A percentile compares a stretch with the other conserved stretches of the same genome.
phyloP scores from a whole-genome alignment of 1,140 invertebrate species.

The Cydia amplana region DNA sequence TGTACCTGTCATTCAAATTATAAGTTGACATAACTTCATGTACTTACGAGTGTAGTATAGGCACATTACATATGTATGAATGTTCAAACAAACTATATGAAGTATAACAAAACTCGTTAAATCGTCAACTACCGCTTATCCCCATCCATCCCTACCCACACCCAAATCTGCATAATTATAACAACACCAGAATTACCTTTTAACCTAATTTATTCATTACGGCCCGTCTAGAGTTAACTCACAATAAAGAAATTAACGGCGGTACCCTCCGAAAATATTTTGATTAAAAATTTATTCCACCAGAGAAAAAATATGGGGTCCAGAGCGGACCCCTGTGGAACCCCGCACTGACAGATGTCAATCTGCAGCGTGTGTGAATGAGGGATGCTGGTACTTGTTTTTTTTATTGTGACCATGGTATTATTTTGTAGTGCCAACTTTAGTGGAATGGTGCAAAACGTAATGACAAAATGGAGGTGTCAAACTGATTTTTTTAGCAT shows the following conservation, averaged over 20 bases:
- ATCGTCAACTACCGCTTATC: neutral
- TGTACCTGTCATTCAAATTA: too few species aligned
- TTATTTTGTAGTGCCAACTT: constrained; percentile 17
- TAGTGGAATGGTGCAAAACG: constrained; percentile 42
- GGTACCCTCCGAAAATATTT: constrained; percentile 66
- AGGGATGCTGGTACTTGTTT: constrained; percentile 42
- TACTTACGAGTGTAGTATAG: too few species aligned
- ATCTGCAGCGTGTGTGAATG: constrained; percentile 52
- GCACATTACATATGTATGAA: too few species aligned
- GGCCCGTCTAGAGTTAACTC: constrained; percentile 62
- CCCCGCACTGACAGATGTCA: constrained; percentile 67
- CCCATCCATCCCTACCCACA: constrained; percentile 11
- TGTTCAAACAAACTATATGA: neutral
- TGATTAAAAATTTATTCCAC: constrained; percentile 75
- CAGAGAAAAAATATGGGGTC: constrained; percentile 59
- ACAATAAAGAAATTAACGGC: constrained; percentile 71
- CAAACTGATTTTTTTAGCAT: neutral
- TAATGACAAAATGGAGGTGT: neutral
- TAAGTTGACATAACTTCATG: too few species aligned
- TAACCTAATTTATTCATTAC: constrained; percentile 62
- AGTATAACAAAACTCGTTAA: neutral
- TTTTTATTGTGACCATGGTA: constrained; percentile 16
- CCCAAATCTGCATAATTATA: constrained; percentile 22
- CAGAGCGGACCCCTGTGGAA: constrained; percentile 43
- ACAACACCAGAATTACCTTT: constrained; percentile 22